phyloP scores from a whole-genome alignment of 2,113 vertebrate genomes.

The Pedionomus torquatus region DNA sequence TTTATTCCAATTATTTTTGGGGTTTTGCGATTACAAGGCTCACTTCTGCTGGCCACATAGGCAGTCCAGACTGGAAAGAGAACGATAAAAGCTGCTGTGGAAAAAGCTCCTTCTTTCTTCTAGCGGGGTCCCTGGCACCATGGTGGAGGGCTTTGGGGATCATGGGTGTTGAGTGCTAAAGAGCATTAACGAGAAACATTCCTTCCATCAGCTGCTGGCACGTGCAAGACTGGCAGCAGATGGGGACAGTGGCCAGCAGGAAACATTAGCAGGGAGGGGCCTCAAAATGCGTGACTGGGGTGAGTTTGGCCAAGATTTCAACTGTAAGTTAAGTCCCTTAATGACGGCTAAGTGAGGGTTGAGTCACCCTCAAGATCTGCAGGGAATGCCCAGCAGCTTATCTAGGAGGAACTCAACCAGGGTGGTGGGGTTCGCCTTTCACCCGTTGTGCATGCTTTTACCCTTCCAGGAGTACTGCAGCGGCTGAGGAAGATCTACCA shows the following conservation, averaged over 20 bases:
- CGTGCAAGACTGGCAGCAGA: neutral
- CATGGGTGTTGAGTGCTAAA: neutral
- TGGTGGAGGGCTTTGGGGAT: neutral
- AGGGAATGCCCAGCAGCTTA: neutral
- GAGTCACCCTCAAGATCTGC: neutral
- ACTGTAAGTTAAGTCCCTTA: neutral
- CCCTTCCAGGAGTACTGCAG: constrained; percentile 79
- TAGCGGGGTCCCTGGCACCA: neutral
- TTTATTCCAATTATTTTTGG: neutral
- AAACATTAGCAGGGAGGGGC: neutral
- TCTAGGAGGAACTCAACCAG: neutral
- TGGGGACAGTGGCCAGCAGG: neutral
- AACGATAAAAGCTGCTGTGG: neutral
- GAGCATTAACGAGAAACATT: neutral
- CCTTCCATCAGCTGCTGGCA: neutral
- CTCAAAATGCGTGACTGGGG: neutral
- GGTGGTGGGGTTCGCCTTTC: neutral
- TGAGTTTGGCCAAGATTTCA: neutral
- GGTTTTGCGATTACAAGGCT: neutral
- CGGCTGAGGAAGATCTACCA: constrained; percentile 94
- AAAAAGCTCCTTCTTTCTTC: neutral
- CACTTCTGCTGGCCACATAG: neutral
- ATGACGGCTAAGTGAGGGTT: neutral
- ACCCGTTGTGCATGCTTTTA: neutral
- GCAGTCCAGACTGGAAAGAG: neutral